phyloP scores from a whole-genome alignment of 2,797 vertebrate genomes.

The Rousettus madagascariensis region DNA sequence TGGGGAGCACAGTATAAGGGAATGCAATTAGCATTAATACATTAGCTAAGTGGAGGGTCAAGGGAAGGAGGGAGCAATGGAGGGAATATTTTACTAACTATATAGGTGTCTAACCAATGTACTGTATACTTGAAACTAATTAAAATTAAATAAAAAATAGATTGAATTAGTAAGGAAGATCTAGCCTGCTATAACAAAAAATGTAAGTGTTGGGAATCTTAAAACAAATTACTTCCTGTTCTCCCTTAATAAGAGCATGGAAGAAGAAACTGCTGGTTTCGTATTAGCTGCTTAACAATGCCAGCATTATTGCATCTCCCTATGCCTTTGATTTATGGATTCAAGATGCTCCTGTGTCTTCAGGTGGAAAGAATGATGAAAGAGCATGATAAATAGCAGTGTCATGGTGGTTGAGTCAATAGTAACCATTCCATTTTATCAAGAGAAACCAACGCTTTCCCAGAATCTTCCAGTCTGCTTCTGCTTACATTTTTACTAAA shows the following conservation, averaged over 20 bases:
- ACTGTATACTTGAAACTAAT: no score
- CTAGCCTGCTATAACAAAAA: neutral
- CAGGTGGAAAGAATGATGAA: neutral
- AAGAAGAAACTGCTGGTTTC: neutral
- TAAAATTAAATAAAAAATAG: no score
- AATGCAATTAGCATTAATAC: no score
- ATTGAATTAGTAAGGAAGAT: neutral
- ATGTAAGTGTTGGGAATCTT: neutral
- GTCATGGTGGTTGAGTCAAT: neutral
- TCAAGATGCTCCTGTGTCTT: neutral
- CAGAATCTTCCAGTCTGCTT: neutral
- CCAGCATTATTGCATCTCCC: neutral
- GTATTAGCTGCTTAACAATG: neutral
- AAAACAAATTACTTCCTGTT: neutral
- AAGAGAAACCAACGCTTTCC: neutral
- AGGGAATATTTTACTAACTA: no score
- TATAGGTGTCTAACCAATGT: no score
- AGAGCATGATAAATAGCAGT: accelerated
- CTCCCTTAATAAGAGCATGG: neutral
- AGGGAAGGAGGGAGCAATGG: no score
- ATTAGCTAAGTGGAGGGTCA: no score
- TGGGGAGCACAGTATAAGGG: no score
- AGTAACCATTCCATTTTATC: neutral
- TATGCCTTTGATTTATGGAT: neutral
- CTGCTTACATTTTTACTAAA: neutral